Base-by-base conservation (phyloP, 2,797 vertebrate genomes). In the Phyllotis vaccarum region DNA sequence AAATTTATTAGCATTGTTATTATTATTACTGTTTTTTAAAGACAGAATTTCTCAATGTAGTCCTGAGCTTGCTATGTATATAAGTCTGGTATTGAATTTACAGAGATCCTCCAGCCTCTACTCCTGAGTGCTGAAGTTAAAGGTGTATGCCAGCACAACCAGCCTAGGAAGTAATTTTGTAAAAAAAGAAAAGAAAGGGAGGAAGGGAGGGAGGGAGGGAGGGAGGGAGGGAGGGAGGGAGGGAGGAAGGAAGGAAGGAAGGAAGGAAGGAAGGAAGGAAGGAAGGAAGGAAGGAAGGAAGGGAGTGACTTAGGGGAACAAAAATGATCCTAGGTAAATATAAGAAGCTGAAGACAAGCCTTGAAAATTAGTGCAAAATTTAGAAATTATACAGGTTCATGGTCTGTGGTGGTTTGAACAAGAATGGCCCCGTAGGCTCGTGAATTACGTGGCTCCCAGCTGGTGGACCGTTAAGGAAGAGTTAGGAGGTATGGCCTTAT, bases 301-400 rank as follows among this genome's bases (percentile, higher is more conserved):
- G 49, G 81, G 10, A 97, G 58, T 3, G 29, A 88, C 13, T 58
- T 62, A 40, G 3, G 16, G n/a, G 16, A 87, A 24, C 8, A 21
- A 54, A 90, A 17, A 21, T 70, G 24, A 54, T 64, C 43, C 11
- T 34, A 2, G 7, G 37, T 46, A 81, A 90, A 95, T 46, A 66
- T 78, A 91, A 94, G 58, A 82, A 88, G 75, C 1, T n/a, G 34
- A 95, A 8, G 60, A 43, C 3, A 85, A 94, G 85, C 74, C 49
- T 62, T 87, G 34, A 87, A 83, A 68, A 95, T 82, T 31, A 46
- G 11, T 40, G 54, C 16, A 12, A 94, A 78, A 40, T 64, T 95
- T 62, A 82, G 5, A 16, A 31, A 79, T 79, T 52, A 92, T 75
- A 68, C 34, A 64, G 31, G 5, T 72, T 56, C 31, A 6, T 78